Percentiles rank a stretch among this genome's conserved stretches.
phyloP scores from a whole-genome alignment of 2,113 vertebrate genomes.

The Cyprinodon variegatus region DNA sequence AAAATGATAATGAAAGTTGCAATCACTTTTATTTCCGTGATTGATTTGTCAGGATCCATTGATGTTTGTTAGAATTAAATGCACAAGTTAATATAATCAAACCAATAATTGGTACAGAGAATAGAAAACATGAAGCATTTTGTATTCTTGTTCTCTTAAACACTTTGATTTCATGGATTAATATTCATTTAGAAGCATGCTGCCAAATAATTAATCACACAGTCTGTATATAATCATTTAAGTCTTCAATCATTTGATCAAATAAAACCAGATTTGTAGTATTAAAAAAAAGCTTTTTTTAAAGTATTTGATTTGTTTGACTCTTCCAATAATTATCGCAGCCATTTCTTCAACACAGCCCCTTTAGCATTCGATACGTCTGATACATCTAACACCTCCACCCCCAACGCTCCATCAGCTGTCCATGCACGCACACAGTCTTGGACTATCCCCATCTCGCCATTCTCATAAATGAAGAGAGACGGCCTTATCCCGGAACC shows the following conservation, averaged over 20 bases:
- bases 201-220: conserved; percentile 51
- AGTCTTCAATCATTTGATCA: conserved; percentile 48
- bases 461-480: conserved; percentile 75
- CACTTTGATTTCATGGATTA: conserved; percentile 9
- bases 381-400: not conserved
- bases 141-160: conserved; percentile 22
- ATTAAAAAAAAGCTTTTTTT: conserved; percentile 53
- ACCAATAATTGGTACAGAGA: conserved; percentile 14
- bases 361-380: conserved; percentile 35
- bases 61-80: conserved; percentile 4
- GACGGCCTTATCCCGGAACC: conserved; percentile 75
- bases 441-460: conserved; percentile 55
- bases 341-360: conserved; percentile 30
- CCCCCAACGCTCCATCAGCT: conserved; percentile 24
- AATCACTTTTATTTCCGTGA: not conserved
- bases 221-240: conserved; percentile 42
- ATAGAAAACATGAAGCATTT: conserved; percentile 18
- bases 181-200: conserved; percentile 15
- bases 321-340: conserved; percentile 54
- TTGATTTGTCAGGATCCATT: not conserved
- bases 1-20: not conserved
- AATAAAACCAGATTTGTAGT: conserved; percentile 45
- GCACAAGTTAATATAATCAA: conserved; percentile 9
- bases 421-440: conserved; percentile 31
- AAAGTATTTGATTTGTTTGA: conserved; percentile 61